Evolutionary conservation across 2,888 invertebrate genomes (phyloP).

Genomic region (Ectropis crepuscularia): DNA sequence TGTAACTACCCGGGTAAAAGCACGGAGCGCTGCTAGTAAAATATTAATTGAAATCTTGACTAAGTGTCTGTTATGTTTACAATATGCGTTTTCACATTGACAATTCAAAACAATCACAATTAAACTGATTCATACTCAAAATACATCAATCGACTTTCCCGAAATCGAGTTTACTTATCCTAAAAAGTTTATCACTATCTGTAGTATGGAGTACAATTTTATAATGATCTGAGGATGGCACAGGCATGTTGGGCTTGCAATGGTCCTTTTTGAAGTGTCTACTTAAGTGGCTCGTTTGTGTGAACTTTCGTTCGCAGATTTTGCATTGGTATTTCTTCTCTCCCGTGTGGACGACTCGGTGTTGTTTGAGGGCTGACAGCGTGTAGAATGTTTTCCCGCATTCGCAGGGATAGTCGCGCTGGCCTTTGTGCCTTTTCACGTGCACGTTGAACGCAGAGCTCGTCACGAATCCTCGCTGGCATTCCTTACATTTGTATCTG

Average conservation of each 20-base stretch:
- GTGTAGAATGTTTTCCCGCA: conserved; percentile 80
- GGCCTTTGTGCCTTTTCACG: conserved; percentile 75
- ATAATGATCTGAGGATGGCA: conserved; percentile 66
- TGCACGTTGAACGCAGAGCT: conserved; percentile 76
- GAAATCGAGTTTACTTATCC: conserved; percentile 12
- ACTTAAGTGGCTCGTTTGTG: conserved; percentile 74
- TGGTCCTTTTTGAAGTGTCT: conserved; percentile 77
- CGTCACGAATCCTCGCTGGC: conserved; percentile 74
- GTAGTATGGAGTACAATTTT: conserved; percentile 57
- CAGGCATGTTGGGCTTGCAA: conserved; percentile 64
- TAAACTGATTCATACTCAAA: no score
- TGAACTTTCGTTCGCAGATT: conserved; percentile 75
- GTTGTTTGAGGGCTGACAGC: conserved; percentile 75
- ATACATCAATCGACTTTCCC: no score
- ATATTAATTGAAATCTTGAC: no score
- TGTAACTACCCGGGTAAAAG: no score
- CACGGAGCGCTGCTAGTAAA: no score
- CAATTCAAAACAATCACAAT: no score
- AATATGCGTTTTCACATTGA: no score
- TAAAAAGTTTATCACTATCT: conserved; percentile 44
- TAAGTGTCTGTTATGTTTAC: no score
- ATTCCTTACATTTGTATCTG: conserved; percentile 75
- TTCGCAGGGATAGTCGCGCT: conserved; percentile 75
- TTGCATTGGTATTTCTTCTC: conserved; percentile 78
- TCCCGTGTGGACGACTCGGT: conserved; percentile 75